Evolutionary conservation across 2,888 invertebrate species (phyloP).

Genomic region (Eupeodes latifasciatus): DNA sequence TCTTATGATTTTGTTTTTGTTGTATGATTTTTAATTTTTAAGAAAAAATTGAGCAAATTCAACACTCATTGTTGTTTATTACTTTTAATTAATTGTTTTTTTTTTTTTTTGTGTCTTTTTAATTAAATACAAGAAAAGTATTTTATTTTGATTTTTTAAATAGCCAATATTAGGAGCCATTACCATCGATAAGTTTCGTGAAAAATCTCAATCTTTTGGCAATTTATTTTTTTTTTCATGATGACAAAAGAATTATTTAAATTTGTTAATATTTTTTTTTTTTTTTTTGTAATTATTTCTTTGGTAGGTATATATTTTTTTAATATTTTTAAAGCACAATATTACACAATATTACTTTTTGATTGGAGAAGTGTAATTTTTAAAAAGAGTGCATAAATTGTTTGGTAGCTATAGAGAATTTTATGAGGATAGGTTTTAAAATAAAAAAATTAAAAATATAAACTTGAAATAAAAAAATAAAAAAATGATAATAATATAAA

Average conservation of each 20-base stretch:
- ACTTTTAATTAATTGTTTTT: conserved; percentile 47
- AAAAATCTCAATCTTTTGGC: conserved; percentile 84
- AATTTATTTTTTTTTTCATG: conserved; percentile 79
- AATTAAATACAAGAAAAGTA: conserved; percentile 70
- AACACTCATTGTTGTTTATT: conserved; percentile 28
- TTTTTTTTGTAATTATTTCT: conserved; percentile 71
- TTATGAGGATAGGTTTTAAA: conserved; percentile 24
- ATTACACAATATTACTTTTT: conserved; percentile 83
- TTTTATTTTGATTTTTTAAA: conserved; percentile 76
- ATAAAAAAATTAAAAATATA: conserved; percentile 3
- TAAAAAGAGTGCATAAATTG: conserved; percentile 69
- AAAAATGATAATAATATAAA: conserved; percentile 6
- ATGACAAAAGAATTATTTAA: conserved; percentile 84
- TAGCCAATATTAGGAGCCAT: conserved; percentile 85
- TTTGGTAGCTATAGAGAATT: conserved; percentile 54
- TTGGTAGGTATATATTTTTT: conserved; percentile 69
- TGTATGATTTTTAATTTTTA: conserved; percentile 21
- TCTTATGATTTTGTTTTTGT: conserved; percentile 49
- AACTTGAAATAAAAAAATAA: conserved; percentile 5
- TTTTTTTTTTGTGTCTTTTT: conserved; percentile 64
- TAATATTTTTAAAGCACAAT: conserved; percentile 77
- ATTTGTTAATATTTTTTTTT: conserved; percentile 73
- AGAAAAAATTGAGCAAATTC: conserved; percentile 71
- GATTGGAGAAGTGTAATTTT: conserved; percentile 80
- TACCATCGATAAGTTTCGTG: conserved; percentile 85